These are phyloP conservation scores for Drosophila murphyi DNA, from an alignment of 1,140 invertebrate genomes.

Conservation along the genomic window DNA sequence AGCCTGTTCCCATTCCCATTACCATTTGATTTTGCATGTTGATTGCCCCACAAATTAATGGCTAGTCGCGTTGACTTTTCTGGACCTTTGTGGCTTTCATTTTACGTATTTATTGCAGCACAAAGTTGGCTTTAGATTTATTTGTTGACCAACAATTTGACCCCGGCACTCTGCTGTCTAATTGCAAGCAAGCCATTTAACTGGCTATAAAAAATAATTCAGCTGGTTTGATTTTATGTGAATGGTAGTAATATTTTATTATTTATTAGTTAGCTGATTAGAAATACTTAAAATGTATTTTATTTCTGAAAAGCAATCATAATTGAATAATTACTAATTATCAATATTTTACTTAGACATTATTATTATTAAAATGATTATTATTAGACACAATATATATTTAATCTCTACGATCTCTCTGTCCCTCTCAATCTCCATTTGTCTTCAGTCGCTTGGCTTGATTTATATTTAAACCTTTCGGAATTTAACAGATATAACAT, in stretches of 20 bases:
- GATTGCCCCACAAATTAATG: conserved; percentile 65
- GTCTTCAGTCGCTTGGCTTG: no score
- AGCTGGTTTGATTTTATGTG: conserved; percentile 14
- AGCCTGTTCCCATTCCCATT: conserved; percentile 8
- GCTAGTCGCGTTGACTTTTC: conserved; percentile 37
- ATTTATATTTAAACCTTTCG: no score
- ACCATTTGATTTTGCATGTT: conserved; percentile 59
- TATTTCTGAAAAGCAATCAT: no score
- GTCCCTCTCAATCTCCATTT: no score
- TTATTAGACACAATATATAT: no score
- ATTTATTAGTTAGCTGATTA: conserved; percentile 5
- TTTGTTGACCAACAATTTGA: not conserved
- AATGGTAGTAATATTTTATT: not conserved
- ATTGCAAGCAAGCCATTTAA: conserved; percentile 35
- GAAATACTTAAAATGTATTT: not conserved
- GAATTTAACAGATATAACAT: no score
- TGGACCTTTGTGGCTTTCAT: conserved; percentile 42
- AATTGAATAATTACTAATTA: no score
- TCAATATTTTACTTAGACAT: no score
- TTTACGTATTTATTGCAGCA: conserved; percentile 25
- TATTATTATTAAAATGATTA: no score
- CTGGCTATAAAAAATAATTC: not conserved
- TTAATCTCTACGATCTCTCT: no score
- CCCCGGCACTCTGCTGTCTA: conserved; percentile 29
- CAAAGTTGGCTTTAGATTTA: not conserved